Conservation (phyloP, 2,888 invertebrate species). For the Phengaris alcon region DNA sequence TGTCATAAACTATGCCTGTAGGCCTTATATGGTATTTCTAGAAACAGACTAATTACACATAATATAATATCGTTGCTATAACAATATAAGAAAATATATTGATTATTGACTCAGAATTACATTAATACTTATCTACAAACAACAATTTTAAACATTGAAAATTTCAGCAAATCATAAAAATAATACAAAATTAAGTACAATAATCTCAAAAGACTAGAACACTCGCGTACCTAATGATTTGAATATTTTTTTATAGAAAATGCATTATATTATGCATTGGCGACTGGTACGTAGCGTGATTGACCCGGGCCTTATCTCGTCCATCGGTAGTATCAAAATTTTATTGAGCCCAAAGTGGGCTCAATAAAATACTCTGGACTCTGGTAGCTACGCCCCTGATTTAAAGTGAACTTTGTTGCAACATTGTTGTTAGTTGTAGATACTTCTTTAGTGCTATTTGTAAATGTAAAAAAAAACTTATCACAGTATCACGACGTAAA, state of each 20-base stretch:
- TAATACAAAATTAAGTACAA: conserved; percentile 47
- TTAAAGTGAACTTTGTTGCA: background rate
- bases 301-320: too few species aligned
- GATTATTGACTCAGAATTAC: background rate
- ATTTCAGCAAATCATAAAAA: conserved; percentile 26
- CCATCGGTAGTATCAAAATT: too few species aligned
- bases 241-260: conserved; percentile 14
- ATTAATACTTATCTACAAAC: conserved; percentile 5
- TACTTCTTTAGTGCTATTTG: background rate
- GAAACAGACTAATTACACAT: conserved; percentile 1
- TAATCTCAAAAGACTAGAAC: conserved; percentile 74
- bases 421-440: too few species aligned
- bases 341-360: background rate
- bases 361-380: too few species aligned
- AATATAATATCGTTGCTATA: background rate
- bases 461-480: background rate
- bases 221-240: conserved; percentile 44
- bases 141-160: background rate
- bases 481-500: background rate
- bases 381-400: conserved; percentile 1
- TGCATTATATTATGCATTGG: conserved; percentile 35
- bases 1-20: background rate
- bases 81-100: conserved; percentile 26
- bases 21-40: background rate
- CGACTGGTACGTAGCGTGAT: too few species aligned